Conservation (phyloP, 1,140 invertebrate genomes). For the Mya arenaria region DNA sequence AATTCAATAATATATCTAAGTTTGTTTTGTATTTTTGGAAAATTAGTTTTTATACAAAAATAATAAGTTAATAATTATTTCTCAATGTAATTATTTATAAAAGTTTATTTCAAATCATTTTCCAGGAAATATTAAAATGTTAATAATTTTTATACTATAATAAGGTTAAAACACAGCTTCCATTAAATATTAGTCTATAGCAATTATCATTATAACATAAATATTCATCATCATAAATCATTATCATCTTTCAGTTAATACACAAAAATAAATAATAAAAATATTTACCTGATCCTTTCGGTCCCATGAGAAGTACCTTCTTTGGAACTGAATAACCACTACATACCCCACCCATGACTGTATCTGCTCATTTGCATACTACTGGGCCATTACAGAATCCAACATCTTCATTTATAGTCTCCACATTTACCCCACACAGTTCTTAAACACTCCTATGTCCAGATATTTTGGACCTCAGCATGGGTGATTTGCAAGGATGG, state of each 20-base stretch:
- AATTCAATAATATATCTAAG: too few species aligned
- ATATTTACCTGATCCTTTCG: slow-evolving; percentile 21
- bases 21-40: too few species aligned
- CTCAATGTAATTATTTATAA: background rate
- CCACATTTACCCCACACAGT: too few species aligned
- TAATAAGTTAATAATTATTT: too few species aligned
- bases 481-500: too few species aligned
- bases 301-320: slow-evolving; percentile 19
- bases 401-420: too few species aligned
- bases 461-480: too few species aligned
- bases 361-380: too few species aligned
- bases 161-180: background rate
- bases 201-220: background rate
- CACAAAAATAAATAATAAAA: background rate
- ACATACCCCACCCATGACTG: slow-evolving; percentile 9
- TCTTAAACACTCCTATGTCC: too few species aligned
- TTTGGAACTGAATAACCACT: slow-evolving; percentile 21
- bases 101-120: background rate
- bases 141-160: background rate
- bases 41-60: too few species aligned
- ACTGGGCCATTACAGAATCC: too few species aligned
- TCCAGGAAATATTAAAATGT: background rate
- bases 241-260: background rate
- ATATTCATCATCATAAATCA: background rate
- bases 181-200: background rate